phyloP scores from a whole-genome alignment of 2,888 invertebrate species.

The Pollenia labialis region DNA sequence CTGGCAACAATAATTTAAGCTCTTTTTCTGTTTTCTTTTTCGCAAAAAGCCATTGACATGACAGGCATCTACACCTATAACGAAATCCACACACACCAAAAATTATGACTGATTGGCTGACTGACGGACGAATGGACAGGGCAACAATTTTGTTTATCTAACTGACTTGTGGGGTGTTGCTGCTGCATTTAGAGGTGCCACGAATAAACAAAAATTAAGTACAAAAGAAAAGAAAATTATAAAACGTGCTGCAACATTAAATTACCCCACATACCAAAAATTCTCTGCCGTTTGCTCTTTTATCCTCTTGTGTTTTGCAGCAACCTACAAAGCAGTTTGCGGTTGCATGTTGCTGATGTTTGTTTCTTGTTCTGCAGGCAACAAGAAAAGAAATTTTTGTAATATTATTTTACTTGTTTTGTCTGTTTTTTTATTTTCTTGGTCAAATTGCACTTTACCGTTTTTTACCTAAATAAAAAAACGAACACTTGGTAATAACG shows the following conservation, averaged over 20 bases:
- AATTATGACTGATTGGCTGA: conserved; percentile 57
- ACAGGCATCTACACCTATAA: conserved; percentile 55
- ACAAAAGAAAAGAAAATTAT: neutral
- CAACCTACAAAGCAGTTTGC: conserved; percentile 1
- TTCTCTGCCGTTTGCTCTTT: neutral
- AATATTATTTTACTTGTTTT: conserved; percentile 2
- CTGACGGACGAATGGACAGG: conserved; percentile 27
- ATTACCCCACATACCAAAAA: conserved; percentile 47
- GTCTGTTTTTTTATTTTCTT: conserved; percentile 27
- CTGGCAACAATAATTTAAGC: conserved; percentile 37
- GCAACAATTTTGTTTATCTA: conserved; percentile 33
- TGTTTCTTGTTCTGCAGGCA: conserved; percentile 12
- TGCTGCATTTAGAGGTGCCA: conserved; percentile 46
- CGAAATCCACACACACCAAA: conserved; percentile 30
- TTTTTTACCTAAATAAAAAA: conserved; percentile 54
- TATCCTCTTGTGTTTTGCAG: neutral
- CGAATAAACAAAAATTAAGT: neutral
- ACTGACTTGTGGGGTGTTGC: conserved; percentile 53
- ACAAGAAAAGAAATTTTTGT: neutral
- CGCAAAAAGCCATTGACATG: conserved; percentile 55
- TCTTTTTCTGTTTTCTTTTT: neutral
- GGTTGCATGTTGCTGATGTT: conserved; percentile 20
- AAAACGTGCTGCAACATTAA: conserved; percentile 60
- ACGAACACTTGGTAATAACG: conserved; percentile 62
- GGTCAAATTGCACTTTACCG: conserved; percentile 55